Evolutionary conservation across 2,888 invertebrate species (phyloP), one percentile per base, ranked within the genome.

Genomic region (Drosophila mimetica): DNA sequence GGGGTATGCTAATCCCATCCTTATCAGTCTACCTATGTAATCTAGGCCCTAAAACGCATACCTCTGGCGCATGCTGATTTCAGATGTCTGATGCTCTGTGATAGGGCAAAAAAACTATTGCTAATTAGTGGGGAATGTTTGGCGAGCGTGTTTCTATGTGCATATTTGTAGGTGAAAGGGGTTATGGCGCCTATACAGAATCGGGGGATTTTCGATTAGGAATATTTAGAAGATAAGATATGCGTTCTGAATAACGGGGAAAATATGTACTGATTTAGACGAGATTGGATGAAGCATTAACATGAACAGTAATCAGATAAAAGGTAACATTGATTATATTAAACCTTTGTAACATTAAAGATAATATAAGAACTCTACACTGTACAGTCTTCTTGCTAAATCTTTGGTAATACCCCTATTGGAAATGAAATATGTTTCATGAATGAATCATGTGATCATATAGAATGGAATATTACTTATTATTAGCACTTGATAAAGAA

Each of bases 81-180:
- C 65, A 65, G 25, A 16, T 63, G 63, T 34, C 42, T 60, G 46
- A 60, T 30, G 37, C 57, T 30, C 7, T 37, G 8, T 14, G 37
- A 57, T 60, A 30, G 20, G 39, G 34, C n/a, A 18, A 36, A 52
- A 42, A 67, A 50, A 37, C 54, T 41, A 25, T 47, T 30, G 20
- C 54, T 55, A 55, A 71, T 72, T 72, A 63, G 37, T 48, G 32
- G 18, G 50, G 28, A 51, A 51, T 72, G 72, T 71, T 72, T 71
- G 73, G 22, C 42, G 30, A 64, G 42, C 51, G 51, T 66, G 63
- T 44, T 18, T 22, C 11, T 51, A 36, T 66, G 42, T 64, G 61
- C 61, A 61, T 48, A 61, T 61, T 61, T 61, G 63, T 63, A 63
- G 61, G 61, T 63, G 61, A 63, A 63, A 61, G 61, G 61, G 60